Conservation (phyloP, 1,140 invertebrate genomes). For the Campoletis sonorensis region DNA sequence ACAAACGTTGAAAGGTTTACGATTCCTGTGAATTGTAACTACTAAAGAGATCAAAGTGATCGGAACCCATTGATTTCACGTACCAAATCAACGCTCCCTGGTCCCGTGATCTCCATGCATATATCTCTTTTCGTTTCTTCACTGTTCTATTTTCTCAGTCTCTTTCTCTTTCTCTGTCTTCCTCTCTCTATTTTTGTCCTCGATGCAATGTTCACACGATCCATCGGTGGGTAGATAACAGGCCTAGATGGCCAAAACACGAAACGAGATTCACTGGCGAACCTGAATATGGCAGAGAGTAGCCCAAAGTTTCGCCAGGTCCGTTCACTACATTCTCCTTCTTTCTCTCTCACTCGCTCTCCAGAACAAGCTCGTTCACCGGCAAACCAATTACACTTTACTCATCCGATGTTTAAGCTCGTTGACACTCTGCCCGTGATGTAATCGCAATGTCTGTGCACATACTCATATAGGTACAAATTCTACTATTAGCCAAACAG, state of each 20-base stretch:
- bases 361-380: constrained; percentile 5
- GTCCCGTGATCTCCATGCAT: not conserved
- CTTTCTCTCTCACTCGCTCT: not conserved
- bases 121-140: not conserved
- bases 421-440: constrained; percentile 22
- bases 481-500: not conserved
- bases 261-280: constrained; percentile 8
- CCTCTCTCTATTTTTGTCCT: not conserved
- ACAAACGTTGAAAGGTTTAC: not conserved
- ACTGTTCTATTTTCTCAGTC: no score
- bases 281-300: not conserved
- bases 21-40: not conserved
- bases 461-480: not conserved
- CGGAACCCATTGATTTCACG: not conserved
- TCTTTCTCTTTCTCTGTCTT: no score
- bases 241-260: not conserved
- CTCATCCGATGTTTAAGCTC: constrained; percentile 21
- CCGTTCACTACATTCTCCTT: not conserved
- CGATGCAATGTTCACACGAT: not conserved
- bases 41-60: constrained; percentile 22
- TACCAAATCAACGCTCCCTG: not conserved
- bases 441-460: not conserved
- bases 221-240: not conserved
- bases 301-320: not conserved
- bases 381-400: constrained; percentile 31